A percentile compares a stretch with the other conserved stretches of the same genome.
Evolutionary conservation across 2,888 invertebrate genomes (phyloP).

Genomic region (Amblyjoppa proteus): DNA sequence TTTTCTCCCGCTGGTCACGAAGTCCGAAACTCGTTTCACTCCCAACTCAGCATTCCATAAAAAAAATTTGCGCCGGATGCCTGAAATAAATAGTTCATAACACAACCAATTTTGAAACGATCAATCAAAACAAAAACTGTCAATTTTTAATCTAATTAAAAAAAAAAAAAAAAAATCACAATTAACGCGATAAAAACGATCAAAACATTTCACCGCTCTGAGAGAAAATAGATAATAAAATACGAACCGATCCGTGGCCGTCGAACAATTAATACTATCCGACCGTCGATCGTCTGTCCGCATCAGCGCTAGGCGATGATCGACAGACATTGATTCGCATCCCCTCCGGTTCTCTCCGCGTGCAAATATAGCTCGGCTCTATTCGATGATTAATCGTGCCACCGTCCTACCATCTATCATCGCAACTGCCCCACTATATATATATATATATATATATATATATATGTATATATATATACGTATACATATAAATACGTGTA

Average conservation of each 20-base stretch:
- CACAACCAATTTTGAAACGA: too few species aligned
- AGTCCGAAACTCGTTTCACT: too few species aligned
- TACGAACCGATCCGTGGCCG: background rate
- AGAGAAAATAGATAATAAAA: background rate
- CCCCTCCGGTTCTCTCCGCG: constrained; percentile 40
- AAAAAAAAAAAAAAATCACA: too few species aligned
- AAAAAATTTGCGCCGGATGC: too few species aligned
- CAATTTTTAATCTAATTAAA: too few species aligned
- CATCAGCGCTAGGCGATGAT: constrained; percentile 38
- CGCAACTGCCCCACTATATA: constrained; percentile 18
- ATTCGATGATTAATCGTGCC: constrained; percentile 78
- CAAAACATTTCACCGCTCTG: background rate
- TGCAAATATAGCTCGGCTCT: constrained; percentile 56
- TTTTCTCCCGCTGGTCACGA: too few species aligned
- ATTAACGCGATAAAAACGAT: too few species aligned
- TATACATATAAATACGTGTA: too few species aligned
- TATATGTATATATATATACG: background rate
- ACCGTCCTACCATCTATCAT: constrained; percentile 76
- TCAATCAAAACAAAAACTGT: too few species aligned
- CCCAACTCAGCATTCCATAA: too few species aligned
- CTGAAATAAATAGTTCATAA: too few species aligned
- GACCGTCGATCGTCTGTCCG: constrained; percentile 54
- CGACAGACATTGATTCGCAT: constrained; percentile 59
- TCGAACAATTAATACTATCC: constrained; percentile 46
- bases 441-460: too few species aligned